Base-by-base conservation (phyloP, 2,113 vertebrate species). In the Gopherus flavomarginatus region DNA sequence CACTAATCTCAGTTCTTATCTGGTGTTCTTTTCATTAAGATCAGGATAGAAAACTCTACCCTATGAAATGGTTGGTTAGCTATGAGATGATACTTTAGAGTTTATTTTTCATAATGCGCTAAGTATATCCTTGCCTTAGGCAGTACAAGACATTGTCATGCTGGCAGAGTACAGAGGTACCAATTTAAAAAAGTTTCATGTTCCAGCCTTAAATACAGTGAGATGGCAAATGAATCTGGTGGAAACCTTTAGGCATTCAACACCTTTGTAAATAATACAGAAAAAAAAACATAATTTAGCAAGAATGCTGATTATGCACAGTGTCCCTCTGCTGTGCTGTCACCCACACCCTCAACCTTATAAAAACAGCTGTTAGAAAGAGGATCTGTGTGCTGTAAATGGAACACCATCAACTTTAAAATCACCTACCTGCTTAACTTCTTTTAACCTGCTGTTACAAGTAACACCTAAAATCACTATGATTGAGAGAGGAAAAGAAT, bases 91-190 rank as follows among this genome's bases (percentile, higher is more conserved):
- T 95, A 57, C 81, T 42, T 6, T 56, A 72, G 19, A 84, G 87
- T 92, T 90, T 93, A 49, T 90, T 93, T 93, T 78, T 95, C 56
- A 29, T 92, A 83, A 84, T 44, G 49, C 90, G 31, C 90, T 88
- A 17, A 95, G 62, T 56, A n/a, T 95, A 72, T 96, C 87, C 81
- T 95, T 96, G 85, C 95, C 94, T 53, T 24, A 85, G 87, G 95
- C 81, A 53, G 35, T 72, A 8, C 17, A 82, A 16, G 29, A 3
- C 69, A 62, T 83, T 82, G 47, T 94, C 35, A 24, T 42, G 92
- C 77, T 88, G 85, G 52, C 0, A 0, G n/a, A 92, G 29, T 57
- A 53, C 29, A 86, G 35, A 52, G 54, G 14, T 78, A 88, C 14
- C 14, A 22, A 69, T 77, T 16, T 35, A n/a, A 49, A 78, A 16